Conservation (phyloP, 1,140 invertebrate species). For the Cyrtorhinus lividipennis region DNA sequence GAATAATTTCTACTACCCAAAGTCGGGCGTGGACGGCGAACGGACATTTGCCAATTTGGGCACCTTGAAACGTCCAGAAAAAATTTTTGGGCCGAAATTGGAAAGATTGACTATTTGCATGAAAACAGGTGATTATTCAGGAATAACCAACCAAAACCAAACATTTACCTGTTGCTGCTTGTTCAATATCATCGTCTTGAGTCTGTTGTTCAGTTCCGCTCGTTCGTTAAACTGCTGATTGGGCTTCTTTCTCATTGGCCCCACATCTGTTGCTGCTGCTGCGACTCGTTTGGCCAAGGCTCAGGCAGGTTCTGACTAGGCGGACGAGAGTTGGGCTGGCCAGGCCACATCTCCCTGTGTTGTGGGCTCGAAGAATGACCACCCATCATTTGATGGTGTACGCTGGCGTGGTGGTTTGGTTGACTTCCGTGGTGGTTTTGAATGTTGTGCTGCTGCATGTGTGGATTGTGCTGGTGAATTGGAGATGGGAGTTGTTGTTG, state of each 20-base stretch:
- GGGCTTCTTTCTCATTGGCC: neutral
- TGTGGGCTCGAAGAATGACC: neutral
- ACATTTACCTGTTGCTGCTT: slow-evolving; percentile 41
- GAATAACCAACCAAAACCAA: too few relatives aligned
- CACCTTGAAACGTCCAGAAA: too few relatives aligned
- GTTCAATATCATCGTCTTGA: slow-evolving; percentile 77
- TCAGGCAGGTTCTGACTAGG: slow-evolving; percentile 34
- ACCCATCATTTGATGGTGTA: slow-evolving; percentile 20
- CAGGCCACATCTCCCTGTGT: slow-evolving; percentile 22
- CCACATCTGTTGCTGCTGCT: slow-evolving; percentile 12
- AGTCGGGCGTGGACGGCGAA: too few relatives aligned
- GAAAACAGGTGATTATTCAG: too few relatives aligned
- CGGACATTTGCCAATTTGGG: too few relatives aligned
- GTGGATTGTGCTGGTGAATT: neutral
- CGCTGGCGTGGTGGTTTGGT: slow-evolving; percentile 25
- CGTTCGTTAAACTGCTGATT: slow-evolving; percentile 19
- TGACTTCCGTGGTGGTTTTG: slow-evolving; percentile 26
- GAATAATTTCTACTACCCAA: too few relatives aligned
- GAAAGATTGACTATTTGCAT: too few relatives aligned
- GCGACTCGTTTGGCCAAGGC: slow-evolving; percentile 26
- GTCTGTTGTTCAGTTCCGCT: slow-evolving; percentile 46
- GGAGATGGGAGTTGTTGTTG: neutral
- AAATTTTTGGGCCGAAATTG: too few relatives aligned
- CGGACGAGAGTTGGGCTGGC: slow-evolving; percentile 33
- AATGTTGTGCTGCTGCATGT: slow-evolving; percentile 3